Base-by-base conservation (phyloP, 2,888 invertebrate species). In the Macrosoma leucophasiata region DNA sequence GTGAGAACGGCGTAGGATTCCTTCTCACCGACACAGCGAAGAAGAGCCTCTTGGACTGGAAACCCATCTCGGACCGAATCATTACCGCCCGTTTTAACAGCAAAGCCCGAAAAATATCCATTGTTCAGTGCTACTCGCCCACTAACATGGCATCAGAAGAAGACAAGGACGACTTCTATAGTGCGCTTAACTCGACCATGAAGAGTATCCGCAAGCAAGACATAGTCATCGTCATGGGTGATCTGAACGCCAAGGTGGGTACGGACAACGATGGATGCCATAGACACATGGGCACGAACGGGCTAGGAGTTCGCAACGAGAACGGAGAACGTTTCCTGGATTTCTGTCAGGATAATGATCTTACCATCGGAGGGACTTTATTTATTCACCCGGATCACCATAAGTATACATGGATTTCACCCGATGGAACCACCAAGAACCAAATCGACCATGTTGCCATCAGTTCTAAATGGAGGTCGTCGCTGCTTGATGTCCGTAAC, bases 31-130 rank as follows among this genome's bases (percentile, higher is more conserved):
- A 21, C 6, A 11, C n/a, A 1, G 35, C 27, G 2, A 33, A 23
- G 11, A 18, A 18, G 7, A 30, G 35, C 17, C 30, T 38, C 7
- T 8, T 38, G 4, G 26, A 29, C 9, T 38, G 38, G 38, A 38
- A 32, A 33, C 34, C 37, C 7, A 28, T 37, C 23, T 29, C 37
- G 14, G 37, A 33, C 2, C 29, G 40, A 15, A 41, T 36, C 11
- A 29, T 43, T 1, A 29, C 27, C 7, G 42, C 42, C 4, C 38
- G 41, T 7, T n/a, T n/a, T n/a, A n/a, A n/a, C n/a, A n/a, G n/a
- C n/a, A n/a, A n/a, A n/a, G n/a, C n/a, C n/a, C n/a, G n/a, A n/a
- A 28, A 28, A 10, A 19, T 19, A 4, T 19, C 19, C 12, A 8
- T 28, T 6, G 28, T 28, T n/a, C 28, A 28, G 12, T 18, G 19